phyloP scores from a whole-genome alignment of 2,797 vertebrate genomes.

The Pseudochirops corinnae region DNA sequence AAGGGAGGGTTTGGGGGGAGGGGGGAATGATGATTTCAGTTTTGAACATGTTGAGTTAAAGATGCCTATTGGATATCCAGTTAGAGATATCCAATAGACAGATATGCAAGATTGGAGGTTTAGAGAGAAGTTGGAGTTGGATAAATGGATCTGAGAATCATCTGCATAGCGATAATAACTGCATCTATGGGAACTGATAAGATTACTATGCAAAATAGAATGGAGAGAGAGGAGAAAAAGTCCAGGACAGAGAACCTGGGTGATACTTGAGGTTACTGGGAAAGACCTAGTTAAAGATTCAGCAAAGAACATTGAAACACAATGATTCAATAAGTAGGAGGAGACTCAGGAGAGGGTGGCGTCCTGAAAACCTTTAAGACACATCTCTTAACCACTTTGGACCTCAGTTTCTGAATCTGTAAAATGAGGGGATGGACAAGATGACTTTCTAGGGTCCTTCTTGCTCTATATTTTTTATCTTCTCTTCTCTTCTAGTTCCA shows the following conservation, averaged over 20 bases:
- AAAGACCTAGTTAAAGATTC: neutral
- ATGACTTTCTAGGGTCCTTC: neutral
- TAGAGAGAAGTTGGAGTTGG: too few species aligned
- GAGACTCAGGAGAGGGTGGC: neutral
- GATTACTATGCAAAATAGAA: neutral
- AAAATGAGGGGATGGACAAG: neutral
- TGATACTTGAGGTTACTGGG: neutral
- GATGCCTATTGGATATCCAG: too few species aligned
- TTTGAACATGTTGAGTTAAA: too few species aligned
- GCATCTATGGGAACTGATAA: slow-evolving; percentile 3
- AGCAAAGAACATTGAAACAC: neutral
- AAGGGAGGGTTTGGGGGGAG: neutral
- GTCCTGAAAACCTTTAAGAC: slow-evolving; percentile 11
- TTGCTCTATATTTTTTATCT: neutral
- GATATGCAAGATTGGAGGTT: too few species aligned
- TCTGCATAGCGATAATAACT: neutral
- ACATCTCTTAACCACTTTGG: neutral
- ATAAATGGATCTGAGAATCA: neutral
- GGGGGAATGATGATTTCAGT: too few species aligned
- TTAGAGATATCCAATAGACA: too few species aligned
- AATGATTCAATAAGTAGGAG: neutral
- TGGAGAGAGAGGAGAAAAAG: neutral
- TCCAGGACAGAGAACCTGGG: neutral
- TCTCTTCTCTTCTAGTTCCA: neutral
- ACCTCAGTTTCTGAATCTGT: neutral